Evolutionary conservation across 2,797 vertebrate genomes (phyloP).

Genomic region (Halcyon badia): DNA sequence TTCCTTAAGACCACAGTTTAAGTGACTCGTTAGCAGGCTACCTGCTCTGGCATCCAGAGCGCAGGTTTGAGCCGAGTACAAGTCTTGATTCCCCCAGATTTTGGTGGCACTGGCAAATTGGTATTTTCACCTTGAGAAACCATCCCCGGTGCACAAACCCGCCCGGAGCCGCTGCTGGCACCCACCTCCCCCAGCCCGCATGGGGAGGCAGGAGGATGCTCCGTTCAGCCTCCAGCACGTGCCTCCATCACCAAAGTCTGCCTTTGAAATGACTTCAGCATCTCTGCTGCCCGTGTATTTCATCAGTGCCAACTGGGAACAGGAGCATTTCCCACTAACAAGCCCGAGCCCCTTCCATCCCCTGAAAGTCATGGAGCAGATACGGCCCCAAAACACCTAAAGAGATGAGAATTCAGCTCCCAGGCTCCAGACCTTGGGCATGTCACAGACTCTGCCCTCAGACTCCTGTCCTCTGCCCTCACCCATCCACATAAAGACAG

Average conservation of each 20-base stretch:
- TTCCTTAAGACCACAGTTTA: not conserved
- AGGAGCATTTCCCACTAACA: not conserved
- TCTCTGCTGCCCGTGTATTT: not conserved
- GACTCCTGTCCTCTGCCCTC: not conserved
- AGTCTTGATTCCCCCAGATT: not conserved
- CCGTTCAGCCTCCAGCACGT: not conserved
- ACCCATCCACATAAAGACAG: not conserved
- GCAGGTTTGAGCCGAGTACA: fast-evolving
- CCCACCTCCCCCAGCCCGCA: not conserved
- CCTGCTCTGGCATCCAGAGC: not conserved
- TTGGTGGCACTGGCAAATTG: not conserved
- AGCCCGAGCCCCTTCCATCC: not conserved
- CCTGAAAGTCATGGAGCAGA: not conserved
- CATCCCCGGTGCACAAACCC: fast-evolving
- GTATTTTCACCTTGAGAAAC: not conserved
- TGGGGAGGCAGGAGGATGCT: not conserved
- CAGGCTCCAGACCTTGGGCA: not conserved
- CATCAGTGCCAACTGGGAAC: not conserved
- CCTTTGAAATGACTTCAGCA: not conserved
- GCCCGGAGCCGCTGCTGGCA: not conserved
- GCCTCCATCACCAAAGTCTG: not conserved
- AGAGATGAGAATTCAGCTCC: not conserved
- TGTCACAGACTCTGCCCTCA: not conserved
- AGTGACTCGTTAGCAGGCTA: not conserved
- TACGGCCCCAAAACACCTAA: not conserved